phyloP scores from a whole-genome alignment of 2,797 vertebrate species.

The Sebastes nivosus region DNA sequence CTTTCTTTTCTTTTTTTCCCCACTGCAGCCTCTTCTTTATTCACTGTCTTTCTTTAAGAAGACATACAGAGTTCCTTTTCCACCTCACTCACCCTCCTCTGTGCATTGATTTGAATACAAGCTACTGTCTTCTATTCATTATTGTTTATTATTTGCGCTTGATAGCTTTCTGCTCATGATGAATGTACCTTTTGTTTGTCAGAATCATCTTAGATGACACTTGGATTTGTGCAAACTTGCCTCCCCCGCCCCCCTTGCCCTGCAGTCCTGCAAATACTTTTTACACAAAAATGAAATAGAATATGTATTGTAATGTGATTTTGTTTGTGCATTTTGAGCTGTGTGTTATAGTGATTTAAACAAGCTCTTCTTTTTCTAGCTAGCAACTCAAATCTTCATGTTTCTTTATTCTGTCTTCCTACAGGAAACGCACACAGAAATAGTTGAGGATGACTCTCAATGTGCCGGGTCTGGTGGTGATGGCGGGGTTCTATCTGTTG shows the following conservation, averaged over 20 bases:
- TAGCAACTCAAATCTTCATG: neutral
- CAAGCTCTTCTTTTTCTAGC: neutral
- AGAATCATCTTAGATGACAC: constrained; percentile 23
- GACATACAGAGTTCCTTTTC: neutral
- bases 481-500: constrained; percentile 80
- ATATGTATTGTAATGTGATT: neutral
- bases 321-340: neutral
- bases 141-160: constrained; percentile 38
- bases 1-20: neutral
- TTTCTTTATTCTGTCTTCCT: constrained; percentile 25
- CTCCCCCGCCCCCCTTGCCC: neutral
- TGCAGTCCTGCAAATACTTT: constrained; percentile 18
- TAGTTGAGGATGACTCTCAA: constrained; percentile 80
- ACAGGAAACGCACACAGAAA: constrained; percentile 24
- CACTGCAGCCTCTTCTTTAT: constrained; percentile 13
- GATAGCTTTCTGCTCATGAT: constrained; percentile 34
- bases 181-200: constrained; percentile 20
- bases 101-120: constrained; percentile 29
- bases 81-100: constrained; percentile 8
- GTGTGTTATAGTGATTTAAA: neutral
- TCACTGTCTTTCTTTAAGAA: constrained; percentile 17
- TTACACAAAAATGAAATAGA: neutral
- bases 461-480: constrained; percentile 80
- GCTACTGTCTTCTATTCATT: constrained; percentile 21
- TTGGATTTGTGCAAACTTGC: constrained; percentile 28